Evolutionary conservation across 2,888 invertebrate genomes (phyloP), one percentile per base, ranked within the genome.

Genomic region (Candidula unifasciata): DNA sequence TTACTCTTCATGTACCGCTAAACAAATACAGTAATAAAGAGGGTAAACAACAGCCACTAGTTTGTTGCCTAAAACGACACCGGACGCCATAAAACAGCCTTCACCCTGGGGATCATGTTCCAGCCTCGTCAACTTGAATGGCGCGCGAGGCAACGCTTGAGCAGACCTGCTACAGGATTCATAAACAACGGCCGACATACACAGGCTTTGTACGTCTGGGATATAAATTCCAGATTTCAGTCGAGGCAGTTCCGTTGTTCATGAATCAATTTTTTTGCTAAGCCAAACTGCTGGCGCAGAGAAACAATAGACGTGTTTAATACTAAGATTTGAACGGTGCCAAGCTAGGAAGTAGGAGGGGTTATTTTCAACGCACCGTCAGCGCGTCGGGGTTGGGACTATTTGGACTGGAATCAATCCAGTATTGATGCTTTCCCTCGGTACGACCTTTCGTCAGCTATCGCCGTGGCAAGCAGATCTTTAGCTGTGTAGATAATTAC

Each of bases 171-270:
- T 78, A 64, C 77, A 35, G 60, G 35, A 78, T 78, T 37, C 57
- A 60, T 78, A 78, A 64, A 64, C 77, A 78, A 37, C 30, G 35
- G 37, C 33, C 5, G 60, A 78, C 64, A 64, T 24, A 37, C 35
- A 27, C 60, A 0, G 77, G 37, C 37, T 64, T 64, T 60, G 60
- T 60, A 33, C 33, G 74, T 78, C 60, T 64, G 21, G 35, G 35
- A 35, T 64, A 78, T 60, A 64, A 69, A 78, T 78, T 37, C 64
- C 77, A 60, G 77, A 60, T 60, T 64, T 78, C 33, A 78, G 77
- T 64, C 57, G 33, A 54, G 33, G 54, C 76, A 76, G 57, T 76
- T 76, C 33, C 76, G 33, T 24, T 57, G 54, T 10, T 57, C 16
- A 54, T 76, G 30, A 76, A 76, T 76, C 76, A 76, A 76, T 76